These are phyloP conservation scores for Umimayanthus chanpuru DNA, from an alignment of 92 coral and sea anemone species.

Conservation along the genomic window DNA sequence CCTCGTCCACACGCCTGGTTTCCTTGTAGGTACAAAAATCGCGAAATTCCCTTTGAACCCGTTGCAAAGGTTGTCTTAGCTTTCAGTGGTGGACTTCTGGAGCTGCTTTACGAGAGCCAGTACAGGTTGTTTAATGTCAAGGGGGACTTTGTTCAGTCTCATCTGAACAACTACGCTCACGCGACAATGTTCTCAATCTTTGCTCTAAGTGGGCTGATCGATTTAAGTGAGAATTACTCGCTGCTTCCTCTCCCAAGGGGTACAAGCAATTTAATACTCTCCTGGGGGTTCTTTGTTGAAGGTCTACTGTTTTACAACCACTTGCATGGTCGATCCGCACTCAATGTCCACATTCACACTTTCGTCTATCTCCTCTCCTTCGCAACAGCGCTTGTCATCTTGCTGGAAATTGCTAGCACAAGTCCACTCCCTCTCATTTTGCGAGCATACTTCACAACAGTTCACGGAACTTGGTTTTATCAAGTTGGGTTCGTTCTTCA, in stretches of 20 bases:
- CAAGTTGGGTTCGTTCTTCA: conserved; percentile 84
- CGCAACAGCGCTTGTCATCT: conserved; percentile 47
- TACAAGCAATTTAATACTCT: conserved; percentile 58
- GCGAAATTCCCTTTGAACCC: conserved; percentile 78
- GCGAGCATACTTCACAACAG: conserved; percentile 12
- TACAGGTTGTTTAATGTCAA: conserved; percentile 64
- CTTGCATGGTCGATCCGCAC: conserved; percentile 69
- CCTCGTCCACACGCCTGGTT: conserved; percentile 18
- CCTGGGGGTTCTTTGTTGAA: conserved; percentile 76
- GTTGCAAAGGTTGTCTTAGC: conserved; percentile 60
- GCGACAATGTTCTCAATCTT: conserved; percentile 85
- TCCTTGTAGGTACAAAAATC: conserved; percentile 30
- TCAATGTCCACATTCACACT: conserved; percentile 79
- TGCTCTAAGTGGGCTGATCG: conserved; percentile 81
- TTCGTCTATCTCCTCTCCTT: conserved; percentile 71
- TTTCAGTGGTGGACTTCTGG: conserved; percentile 59
- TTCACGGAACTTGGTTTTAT: conserved; percentile 17
- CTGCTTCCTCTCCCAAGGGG: conserved; percentile 62
- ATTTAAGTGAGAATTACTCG: conserved; percentile 58
- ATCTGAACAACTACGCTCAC: conserved; percentile 78
- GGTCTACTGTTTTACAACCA: conserved; percentile 81
- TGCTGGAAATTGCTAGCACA: not conserved
- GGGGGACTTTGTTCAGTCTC: conserved; percentile 54
- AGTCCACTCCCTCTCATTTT: conserved; percentile 1
- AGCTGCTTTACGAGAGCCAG: conserved; percentile 57